Percentiles rank a stretch among this genome's conserved stretches.
These are phyloP conservation scores for Seira sanloemensis DNA, from an alignment of 2,888 invertebrate genomes.

Conservation along the genomic window DNA sequence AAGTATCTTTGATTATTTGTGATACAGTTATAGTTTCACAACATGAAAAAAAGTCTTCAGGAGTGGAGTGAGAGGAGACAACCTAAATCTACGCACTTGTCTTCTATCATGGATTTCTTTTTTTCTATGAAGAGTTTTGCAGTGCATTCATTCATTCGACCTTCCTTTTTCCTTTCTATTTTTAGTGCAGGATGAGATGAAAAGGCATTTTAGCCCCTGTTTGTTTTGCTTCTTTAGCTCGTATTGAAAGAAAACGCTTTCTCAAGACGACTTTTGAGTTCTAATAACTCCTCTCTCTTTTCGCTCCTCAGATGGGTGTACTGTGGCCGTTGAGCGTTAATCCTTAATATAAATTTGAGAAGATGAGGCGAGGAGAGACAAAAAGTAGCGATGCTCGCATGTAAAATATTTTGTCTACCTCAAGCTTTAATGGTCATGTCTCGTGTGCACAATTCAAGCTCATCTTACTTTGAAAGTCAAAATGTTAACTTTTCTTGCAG, in stretches of 20 bases:
- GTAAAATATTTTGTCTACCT: no score
- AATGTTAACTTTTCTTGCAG: no score
- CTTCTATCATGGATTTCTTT: neutral
- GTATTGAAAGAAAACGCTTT: neutral
- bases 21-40: neutral
- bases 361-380: neutral
- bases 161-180: conserved; percentile 48
- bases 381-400: no score
- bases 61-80: neutral
- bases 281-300: no score
- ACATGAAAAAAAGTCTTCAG: neutral
- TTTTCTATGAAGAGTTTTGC: conserved; percentile 38
- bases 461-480: no score
- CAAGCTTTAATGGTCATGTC: no score
- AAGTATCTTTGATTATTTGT: no score
- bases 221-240: neutral
- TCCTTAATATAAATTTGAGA: no score
- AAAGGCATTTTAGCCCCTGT: neutral
- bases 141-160: conserved; percentile 29
- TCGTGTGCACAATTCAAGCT: no score
- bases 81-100: conserved; percentile 54
- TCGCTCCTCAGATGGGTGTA: no score
- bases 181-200: conserved; percentile 13
- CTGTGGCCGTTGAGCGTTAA: no score
- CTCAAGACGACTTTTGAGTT: no score